phyloP scores from a whole-genome alignment of 2,888 invertebrate species.

The Agrotis puta region DNA sequence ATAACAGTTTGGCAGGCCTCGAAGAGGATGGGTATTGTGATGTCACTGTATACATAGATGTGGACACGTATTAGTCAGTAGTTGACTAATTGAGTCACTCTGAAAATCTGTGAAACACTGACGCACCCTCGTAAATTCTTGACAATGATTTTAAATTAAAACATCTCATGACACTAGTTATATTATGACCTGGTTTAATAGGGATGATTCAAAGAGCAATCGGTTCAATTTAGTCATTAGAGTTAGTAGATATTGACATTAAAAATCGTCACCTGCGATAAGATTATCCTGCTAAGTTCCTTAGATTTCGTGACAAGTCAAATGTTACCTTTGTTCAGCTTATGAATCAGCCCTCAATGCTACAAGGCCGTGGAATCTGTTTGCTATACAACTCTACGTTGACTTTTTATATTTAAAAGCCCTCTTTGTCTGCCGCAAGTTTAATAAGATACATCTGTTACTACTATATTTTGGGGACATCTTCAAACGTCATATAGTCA shows the following conservation, averaged over 20 bases:
- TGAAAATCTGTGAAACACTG: conserved; percentile 76
- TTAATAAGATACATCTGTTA: conserved; percentile 81
- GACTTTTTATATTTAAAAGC: conserved; percentile 73
- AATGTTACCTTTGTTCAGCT: conserved; percentile 35
- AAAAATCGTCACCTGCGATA: conserved; percentile 29
- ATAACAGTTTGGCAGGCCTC: conserved; percentile 80
- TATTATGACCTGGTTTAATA: conserved; percentile 12
- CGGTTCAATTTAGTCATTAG: neutral
- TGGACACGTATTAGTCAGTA: conserved; percentile 68
- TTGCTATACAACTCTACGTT: conserved; percentile 64
- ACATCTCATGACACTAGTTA: conserved; percentile 32
- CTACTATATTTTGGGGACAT: conserved; percentile 79
- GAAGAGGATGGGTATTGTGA: conserved; percentile 77
- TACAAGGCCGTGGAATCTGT: conserved; percentile 65
- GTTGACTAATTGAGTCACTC: conserved; percentile 83
- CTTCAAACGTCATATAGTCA: conserved; percentile 76
- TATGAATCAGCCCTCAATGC: conserved; percentile 57
- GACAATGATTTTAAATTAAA: conserved; percentile 55
- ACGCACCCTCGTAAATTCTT: conserved; percentile 72
- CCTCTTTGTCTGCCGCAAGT: conserved; percentile 74
- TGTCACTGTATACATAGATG: conserved; percentile 75
- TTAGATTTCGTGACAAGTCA: conserved; percentile 24
- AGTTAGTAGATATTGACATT: conserved; percentile 12
- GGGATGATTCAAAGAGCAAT: conserved; percentile 21
- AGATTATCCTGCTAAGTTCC: conserved; percentile 12